Base-by-base conservation (phyloP, 2,797 vertebrate genomes). In the Betta splendens region DNA sequence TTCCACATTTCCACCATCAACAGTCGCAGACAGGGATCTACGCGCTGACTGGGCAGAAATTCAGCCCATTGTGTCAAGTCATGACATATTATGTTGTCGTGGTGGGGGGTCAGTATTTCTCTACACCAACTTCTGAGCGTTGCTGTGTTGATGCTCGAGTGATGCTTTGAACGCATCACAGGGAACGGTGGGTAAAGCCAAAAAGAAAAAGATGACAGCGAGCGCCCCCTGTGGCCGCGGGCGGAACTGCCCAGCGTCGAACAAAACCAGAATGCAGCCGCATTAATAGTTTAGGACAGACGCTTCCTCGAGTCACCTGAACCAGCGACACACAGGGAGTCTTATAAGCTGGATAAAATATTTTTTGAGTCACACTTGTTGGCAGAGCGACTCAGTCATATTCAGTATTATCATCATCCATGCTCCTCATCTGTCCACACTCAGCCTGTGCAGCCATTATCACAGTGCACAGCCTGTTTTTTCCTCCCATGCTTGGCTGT, bases 401-500 rank as follows among this genome's bases (percentile, higher is more conserved):
- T 36, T 45, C 36, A 28, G 1, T 62, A 51, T 57, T 31, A 54
- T 72, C 61, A 70, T 63, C 32, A 59, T 44, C 48, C 18, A 18
- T 16, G 29, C 45, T 56, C n/a, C 0, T n/a, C 38, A 40, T 52
- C 22, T 29, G 11, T 23, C 26, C 49, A 42, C 17, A 43, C n/a
- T 58, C 21, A 59, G 10, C 18, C 1, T 46, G 53, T 52, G 47
- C 33, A 21, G 32, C n/a, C 32, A 54, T 75, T 69, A 43, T 63
- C 60, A 46, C 44, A 32, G n/a, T 22, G 47, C 46, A 67, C 55
- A 21, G n/a, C n/a, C n/a, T n/a, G n/a, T n/a, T n/a, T n/a, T 64
- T 67, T 69, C 70, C 39, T 63, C 26, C 46, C 29, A 18, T 57
- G 59, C 69, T 68, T 58, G 51, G 32, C 57, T 80, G 77, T 73